A percentile compares a stretch with the other conserved stretches of the same genome.
These are phyloP conservation scores for Oceanodroma leucorhoa DNA, from an alignment of 2,797 vertebrate species.

Conservation along the genomic window DNA sequence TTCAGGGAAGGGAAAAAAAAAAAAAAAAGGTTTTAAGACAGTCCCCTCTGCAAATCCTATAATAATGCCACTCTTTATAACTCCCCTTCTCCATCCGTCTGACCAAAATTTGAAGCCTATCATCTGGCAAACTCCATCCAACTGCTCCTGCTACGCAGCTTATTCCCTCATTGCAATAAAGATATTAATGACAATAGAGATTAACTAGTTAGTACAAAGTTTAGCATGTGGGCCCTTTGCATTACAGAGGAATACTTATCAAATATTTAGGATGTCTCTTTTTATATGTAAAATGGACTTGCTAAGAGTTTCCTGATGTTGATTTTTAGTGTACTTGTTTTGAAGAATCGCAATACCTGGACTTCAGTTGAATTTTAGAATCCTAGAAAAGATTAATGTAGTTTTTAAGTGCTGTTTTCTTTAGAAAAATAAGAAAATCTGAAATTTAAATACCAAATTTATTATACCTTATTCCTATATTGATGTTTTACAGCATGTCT, in stretches of 20 bases:
- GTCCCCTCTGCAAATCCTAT: neutral
- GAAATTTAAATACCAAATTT: neutral
- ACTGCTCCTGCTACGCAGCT: neutral
- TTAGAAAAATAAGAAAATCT: neutral
- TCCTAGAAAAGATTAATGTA: neutral
- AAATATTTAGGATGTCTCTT: neutral
- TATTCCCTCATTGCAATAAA: neutral
- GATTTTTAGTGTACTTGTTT: neutral
- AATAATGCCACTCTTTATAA: neutral
- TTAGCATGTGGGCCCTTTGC: neutral
- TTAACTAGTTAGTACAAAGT: neutral
- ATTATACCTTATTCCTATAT: neutral
- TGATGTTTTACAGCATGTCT: neutral
- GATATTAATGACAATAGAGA: neutral
- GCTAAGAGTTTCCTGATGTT: neutral
- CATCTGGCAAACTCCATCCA: neutral
- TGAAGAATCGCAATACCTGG: neutral
- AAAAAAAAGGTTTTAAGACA: neutral
- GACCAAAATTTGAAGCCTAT: neutral
- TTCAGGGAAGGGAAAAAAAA: neutral
- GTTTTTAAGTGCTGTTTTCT: neutral
- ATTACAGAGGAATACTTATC: neutral
- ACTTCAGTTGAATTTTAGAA: neutral
- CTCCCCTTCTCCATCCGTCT: neutral
- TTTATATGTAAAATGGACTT: neutral